A percentile compares a stretch with the other conserved stretches of the same genome.
These are phyloP conservation scores for Thomomys bottae DNA, from an alignment of 2,113 vertebrate species.

Conservation along the genomic window DNA sequence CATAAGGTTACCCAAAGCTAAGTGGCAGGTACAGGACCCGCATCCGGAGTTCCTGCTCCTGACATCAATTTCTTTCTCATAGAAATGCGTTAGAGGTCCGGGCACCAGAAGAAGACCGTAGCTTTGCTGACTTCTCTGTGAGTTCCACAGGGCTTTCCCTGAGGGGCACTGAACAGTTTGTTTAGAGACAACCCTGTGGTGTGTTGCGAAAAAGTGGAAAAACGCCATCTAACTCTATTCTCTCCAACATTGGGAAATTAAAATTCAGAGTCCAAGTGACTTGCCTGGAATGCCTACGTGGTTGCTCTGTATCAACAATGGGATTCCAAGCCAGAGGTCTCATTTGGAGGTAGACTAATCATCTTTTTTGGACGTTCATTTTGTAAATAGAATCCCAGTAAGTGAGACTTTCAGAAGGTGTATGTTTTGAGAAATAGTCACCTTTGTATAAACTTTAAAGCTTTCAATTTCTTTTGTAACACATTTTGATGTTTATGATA, in stretches of 20 bases:
- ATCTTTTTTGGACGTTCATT: background rate
- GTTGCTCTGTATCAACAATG: too few relatives aligned
- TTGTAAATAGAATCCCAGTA: conserved; percentile 7
- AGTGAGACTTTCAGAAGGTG: background rate
- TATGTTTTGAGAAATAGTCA: background rate
- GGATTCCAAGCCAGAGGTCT: background rate
- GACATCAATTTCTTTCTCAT: background rate
- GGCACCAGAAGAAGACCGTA: background rate
- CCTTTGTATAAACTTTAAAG: too few relatives aligned
- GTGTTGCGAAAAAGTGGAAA: background rate
- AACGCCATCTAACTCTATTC: background rate
- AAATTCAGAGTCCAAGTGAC: conserved; percentile 1
- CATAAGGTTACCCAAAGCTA: background rate
- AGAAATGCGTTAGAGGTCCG: background rate
- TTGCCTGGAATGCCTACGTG: background rate
- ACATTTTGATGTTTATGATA: conserved; percentile 7
- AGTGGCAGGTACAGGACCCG: background rate
- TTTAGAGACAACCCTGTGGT: conserved; percentile 14
- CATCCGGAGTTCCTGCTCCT: background rate
- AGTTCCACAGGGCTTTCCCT: background rate
- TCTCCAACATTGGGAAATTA: background rate
- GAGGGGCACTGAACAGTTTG: background rate
- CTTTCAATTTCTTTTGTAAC: background rate
- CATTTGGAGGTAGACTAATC: background rate
- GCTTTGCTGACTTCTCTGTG: background rate